A percentile compares a stretch with the other conserved stretches of the same genome.
phyloP scores from a whole-genome alignment of 2,113 vertebrate genomes.

The Jaculus jaculus region DNA sequence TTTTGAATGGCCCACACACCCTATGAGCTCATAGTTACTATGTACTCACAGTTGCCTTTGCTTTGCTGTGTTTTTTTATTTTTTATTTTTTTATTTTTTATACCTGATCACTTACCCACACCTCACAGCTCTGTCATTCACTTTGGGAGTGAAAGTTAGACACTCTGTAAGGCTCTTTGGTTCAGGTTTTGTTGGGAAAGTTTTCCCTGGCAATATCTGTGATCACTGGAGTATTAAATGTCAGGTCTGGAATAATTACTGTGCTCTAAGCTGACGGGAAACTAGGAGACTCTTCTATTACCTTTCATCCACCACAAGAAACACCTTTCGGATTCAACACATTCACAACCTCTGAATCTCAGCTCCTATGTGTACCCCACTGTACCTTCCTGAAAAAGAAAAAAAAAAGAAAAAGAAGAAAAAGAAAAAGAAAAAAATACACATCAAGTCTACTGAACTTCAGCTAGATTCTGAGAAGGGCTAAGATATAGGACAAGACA shows the following conservation, averaged over 20 bases:
- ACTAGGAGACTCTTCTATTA: not conserved
- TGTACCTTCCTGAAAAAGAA: not conserved
- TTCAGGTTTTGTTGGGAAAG: conserved; percentile 38
- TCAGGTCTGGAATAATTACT: conserved; percentile 37
- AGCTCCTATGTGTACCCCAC: not conserved
- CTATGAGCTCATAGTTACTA: not conserved
- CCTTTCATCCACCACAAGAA: not conserved
- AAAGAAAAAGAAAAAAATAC: no score
- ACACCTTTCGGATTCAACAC: not conserved
- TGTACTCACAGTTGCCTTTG: not conserved
- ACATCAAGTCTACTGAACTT: not conserved
- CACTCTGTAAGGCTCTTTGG: not conserved
- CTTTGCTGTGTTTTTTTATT: not conserved
- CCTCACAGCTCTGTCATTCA: not conserved
- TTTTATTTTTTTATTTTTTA: not conserved
- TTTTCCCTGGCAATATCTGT: conserved; percentile 26
- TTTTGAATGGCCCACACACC: not conserved
- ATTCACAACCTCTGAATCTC: not conserved
- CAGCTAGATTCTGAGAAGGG: not conserved
- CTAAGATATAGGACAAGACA: not conserved
- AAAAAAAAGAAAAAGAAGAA: not conserved
- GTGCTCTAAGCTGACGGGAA: not conserved
- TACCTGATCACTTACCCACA: not conserved
- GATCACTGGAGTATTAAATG: conserved; percentile 32
- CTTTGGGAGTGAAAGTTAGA: not conserved